A percentile compares a stretch with the other conserved stretches of the same genome.
These are phyloP conservation scores for Tonatia bakeri DNA, from an alignment of 2,113 vertebrate genomes.

Conservation along the genomic window DNA sequence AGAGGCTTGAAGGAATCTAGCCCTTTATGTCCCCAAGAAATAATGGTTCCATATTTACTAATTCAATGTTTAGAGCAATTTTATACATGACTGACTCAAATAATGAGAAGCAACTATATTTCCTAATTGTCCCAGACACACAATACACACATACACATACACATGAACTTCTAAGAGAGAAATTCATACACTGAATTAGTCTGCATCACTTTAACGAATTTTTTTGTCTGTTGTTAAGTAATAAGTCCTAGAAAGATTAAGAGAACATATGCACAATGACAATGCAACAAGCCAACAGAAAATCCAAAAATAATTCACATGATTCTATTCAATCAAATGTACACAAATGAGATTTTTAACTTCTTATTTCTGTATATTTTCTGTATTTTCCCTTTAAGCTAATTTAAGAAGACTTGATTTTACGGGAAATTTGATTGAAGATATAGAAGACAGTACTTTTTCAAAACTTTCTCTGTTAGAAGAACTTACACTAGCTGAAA, in stretches of 20 bases:
- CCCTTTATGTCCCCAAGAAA: background rate
- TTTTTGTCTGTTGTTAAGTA: conserved; percentile 4
- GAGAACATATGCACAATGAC: background rate
- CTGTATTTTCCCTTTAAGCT: conserved; percentile 81
- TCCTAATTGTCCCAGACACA: background rate
- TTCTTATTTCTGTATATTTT: conserved; percentile 56
- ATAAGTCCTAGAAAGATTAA: background rate
- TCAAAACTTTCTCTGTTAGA: conserved; percentile 90
- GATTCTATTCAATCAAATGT: background rate
- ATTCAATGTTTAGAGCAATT: background rate
- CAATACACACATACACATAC: background rate
- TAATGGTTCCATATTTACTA: background rate
- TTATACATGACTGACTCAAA: background rate
- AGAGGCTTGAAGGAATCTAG: background rate
- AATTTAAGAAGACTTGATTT: conserved; percentile 96
- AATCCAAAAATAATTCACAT: background rate
- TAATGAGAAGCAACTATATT: background rate
- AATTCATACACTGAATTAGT: background rate
- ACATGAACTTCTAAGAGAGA: background rate
- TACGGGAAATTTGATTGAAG: conserved; percentile 93
- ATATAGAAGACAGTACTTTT: conserved; percentile 96
- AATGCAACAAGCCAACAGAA: background rate
- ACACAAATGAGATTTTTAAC: conserved; percentile 13
- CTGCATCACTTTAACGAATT: background rate
- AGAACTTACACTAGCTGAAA: conserved; percentile 93